A percentile compares a stretch with the other conserved stretches of the same genome.
Conservation (phyloP, 2,113 vertebrate genomes). For the Merops nubicus region DNA sequence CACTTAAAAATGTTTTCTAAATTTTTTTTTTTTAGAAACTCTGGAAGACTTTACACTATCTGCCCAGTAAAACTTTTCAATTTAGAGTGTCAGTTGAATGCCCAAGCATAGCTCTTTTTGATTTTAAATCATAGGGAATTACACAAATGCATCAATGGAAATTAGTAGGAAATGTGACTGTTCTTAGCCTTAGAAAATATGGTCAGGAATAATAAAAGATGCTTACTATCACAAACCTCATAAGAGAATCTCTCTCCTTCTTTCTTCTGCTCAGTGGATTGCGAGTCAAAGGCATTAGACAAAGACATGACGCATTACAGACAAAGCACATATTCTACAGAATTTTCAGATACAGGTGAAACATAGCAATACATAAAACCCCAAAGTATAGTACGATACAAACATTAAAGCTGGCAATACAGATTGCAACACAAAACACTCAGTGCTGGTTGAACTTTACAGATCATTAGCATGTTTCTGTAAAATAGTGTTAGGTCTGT, state of each 20-base stretch:
- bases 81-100: neutral
- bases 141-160: neutral
- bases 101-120: neutral
- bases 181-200: neutral
- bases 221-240: conserved; percentile 92
- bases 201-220: conserved; percentile 56
- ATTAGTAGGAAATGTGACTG: neutral
- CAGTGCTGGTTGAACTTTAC: conserved; percentile 2
- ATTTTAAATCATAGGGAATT: neutral
- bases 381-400: conserved; percentile 30
- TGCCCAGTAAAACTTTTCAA: neutral
- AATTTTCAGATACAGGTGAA: conserved; percentile 29
- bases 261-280: conserved; percentile 90
- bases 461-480: conserved; percentile 64
- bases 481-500: neutral
- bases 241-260: conserved; percentile 97
- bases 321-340: conserved; percentile 71
- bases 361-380: neutral
- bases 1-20: neutral
- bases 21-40: neutral
- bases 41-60: neutral
- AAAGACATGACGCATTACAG: conserved; percentile 87
- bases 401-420: conserved; percentile 33
- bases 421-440: conserved; percentile 30
- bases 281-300: conserved; percentile 78